Conservation (phyloP, 2,888 invertebrate species). For the Sinotaia quadrata region DNA sequence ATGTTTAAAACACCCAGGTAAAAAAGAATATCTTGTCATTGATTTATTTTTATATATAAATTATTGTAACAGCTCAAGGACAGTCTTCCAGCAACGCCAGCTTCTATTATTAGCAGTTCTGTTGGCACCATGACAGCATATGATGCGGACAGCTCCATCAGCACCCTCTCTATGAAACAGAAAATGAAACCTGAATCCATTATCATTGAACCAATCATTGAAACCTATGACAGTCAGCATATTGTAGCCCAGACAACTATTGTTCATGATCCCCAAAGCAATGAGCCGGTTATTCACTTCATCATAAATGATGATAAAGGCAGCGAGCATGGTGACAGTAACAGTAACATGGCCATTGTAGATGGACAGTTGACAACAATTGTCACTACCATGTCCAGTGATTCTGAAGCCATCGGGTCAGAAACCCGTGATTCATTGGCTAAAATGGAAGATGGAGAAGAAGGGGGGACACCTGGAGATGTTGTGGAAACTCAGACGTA, state of each 20-base stretch:
- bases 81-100: too few relatives aligned
- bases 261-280: background rate
- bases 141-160: background rate
- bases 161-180: background rate
- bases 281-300: constrained; percentile 19
- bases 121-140: background rate
- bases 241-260: constrained; percentile 3
- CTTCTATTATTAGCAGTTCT: background rate
- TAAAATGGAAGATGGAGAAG: background rate
- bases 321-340: background rate
- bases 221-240: background rate
- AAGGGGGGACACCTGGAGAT: background rate
- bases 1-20: too few relatives aligned
- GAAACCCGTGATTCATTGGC: too few relatives aligned
- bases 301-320: constrained; percentile 1
- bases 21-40: too few relatives aligned
- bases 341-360: background rate
- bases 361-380: too few relatives aligned
- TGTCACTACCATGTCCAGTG: background rate
- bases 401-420: background rate
- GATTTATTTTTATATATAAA: too few relatives aligned
- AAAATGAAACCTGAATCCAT: background rate
- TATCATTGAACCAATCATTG: constrained; percentile 1
- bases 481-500: constrained; percentile 15
- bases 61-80: too few relatives aligned